Base-by-base conservation (phyloP, 2,797 vertebrate species). In the Austrolebias charrua region DNA sequence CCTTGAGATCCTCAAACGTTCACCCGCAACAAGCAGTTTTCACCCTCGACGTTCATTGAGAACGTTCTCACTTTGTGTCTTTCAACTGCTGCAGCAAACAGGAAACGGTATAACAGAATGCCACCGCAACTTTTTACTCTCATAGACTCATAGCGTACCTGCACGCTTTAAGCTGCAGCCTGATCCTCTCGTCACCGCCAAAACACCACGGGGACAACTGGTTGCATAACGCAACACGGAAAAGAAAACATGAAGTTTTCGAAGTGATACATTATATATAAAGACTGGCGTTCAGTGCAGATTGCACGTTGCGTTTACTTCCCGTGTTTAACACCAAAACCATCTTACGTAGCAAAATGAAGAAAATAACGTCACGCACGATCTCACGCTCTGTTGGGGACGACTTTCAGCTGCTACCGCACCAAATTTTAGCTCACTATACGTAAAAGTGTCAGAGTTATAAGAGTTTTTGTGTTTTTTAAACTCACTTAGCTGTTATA, bases 71-170 rank as follows among this genome's bases (percentile, higher is more conserved):
- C 54, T 42, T 62, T 54, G 48, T 43, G 54, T 24, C 43, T 13
- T 29, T 63, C 19, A 68, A 33, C 29, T 18, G 24, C 55, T 33
- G 45, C 67, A 58, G 52, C 62, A 78, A 74, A 82, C 75, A 84
- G 81, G 75, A 84, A 81, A 40, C 53, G 5, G 9, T 38, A n/a
- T 61, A 13, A 28, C 28, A 38, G 15, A 9, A 18, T 9, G 59
- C 47, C 19, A 61, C 66, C 58, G 16, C 62, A 64, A 65, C 19
- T 14, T 48, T 61, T 56, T 4, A 18, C 51, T 45, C 45, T 28
- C 4, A 5, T 35, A 51, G 55, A 72, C 57, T 63, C 33, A 66
- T 45, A 58, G n/a, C 52, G 57, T 62, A 73, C 69, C 64, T 74
- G 59, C 55, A 74, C 6, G 14, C 68, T 68, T 71, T 53, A 48